phyloP scores from a whole-genome alignment of 1,140 invertebrate species.

The Meloidogyne exigua region DNA sequence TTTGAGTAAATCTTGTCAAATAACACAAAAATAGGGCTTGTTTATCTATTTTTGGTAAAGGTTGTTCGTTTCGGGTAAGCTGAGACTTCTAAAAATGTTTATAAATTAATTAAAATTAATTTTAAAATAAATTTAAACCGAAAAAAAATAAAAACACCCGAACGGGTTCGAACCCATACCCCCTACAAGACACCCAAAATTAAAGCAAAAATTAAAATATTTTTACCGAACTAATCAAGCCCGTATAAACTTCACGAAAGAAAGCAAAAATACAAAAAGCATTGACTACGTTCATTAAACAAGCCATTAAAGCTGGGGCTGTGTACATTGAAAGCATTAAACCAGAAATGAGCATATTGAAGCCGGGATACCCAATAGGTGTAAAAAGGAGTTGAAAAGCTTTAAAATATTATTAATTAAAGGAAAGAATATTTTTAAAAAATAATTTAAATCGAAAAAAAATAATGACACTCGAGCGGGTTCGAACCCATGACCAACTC shows the following conservation, averaged over 20 bases:
- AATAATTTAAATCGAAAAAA: neutral
- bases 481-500: neutral
- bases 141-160: neutral
- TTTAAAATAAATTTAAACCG: neutral
- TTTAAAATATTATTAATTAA: neutral
- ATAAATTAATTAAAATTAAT: neutral
- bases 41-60: conserved; percentile 36
- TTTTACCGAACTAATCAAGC: conserved; percentile 12
- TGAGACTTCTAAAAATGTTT: neutral
- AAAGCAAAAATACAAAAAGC: conserved; percentile 29
- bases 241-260: conserved; percentile 41
- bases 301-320: conserved; percentile 39
- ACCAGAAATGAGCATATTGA: neutral
- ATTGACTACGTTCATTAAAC: conserved; percentile 37
- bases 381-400: conserved; percentile 43
- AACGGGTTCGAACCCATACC: neutral
- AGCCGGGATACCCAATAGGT: conserved; percentile 35
- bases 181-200: neutral
- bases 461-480: neutral
- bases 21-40: conserved; percentile 34
- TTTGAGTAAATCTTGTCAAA: conserved; percentile 43
- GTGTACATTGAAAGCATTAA: conserved; percentile 36
- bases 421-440: neutral
- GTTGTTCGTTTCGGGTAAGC: neutral
- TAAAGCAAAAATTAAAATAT: neutral